phyloP scores from a whole-genome alignment of 2,797 vertebrate genomes.

The Gephyroberyx darwinii region DNA sequence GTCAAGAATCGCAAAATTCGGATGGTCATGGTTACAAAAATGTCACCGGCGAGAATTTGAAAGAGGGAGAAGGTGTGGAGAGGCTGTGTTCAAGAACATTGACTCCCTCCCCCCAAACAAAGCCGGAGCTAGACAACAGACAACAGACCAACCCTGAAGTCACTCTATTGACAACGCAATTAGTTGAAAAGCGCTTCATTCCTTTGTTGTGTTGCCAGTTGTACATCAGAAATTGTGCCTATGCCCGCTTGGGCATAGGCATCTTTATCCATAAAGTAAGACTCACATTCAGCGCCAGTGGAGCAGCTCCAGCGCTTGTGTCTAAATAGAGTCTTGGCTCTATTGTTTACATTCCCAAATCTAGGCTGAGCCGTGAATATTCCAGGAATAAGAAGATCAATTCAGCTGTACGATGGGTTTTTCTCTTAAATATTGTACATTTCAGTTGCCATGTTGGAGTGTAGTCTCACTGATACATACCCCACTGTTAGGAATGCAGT shows the following conservation, averaged over 20 bases:
- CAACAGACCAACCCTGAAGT: conserved; percentile 3
- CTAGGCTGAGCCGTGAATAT: conserved; percentile 4
- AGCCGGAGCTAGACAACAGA: background rate
- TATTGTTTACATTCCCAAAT: background rate
- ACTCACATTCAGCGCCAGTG: conserved; percentile 7
- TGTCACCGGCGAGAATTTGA: conserved; percentile 37
- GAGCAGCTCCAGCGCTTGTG: conserved; percentile 4
- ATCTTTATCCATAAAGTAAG: conserved; percentile 21
- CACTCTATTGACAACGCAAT: conserved; percentile 14
- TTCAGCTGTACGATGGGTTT: background rate
- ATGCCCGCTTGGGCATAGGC: background rate
- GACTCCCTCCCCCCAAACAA: background rate
- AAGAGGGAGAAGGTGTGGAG: conserved; percentile 24
- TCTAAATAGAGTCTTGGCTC: conserved; percentile 14
- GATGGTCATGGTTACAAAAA: conserved; percentile 41
- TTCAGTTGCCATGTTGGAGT: no score
- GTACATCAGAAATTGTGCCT: conserved; percentile 12
- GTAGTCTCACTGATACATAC: no score
- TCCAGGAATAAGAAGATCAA: background rate
- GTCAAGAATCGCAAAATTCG: conserved; percentile 44
- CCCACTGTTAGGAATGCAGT: no score
- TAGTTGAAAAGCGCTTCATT: conserved; percentile 12
- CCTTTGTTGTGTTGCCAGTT: conserved; percentile 23
- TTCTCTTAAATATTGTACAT: no score
- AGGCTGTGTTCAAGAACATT: conserved; percentile 1